Evolutionary conservation across 2,888 invertebrate species (phyloP), one percentile per base, ranked within the genome.

Genomic region (Chloromyia formosa): DNA sequence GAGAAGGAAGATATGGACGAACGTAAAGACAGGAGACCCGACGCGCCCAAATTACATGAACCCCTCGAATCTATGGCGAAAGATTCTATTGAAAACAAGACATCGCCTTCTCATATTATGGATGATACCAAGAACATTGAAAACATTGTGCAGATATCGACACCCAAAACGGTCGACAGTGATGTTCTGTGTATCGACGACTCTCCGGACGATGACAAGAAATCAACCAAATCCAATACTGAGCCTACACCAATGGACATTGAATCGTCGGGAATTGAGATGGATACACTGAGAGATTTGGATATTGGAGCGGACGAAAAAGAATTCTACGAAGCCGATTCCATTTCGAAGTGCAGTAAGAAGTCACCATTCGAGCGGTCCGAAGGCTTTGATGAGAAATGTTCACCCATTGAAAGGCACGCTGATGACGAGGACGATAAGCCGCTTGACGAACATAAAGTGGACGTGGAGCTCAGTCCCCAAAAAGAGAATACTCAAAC

Each of bases 401-500:
- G 22, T 1, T 35, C 23, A n/a, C 49, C 66, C 12, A 14, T 66
- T 14, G 14, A 18, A 10, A 49, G 18, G 1, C 35, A 45, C 10
- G 5, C 20, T 14, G n/a, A n/a, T 18, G 66, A 66, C 10, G 45
- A 49, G 9, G 45, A n/a, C 12, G 20, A 10, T 79, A n/a, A 86
- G 83, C 12, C 54, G 18, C 22, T 22, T 1, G 49, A 66, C 9
- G 66, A 66, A 49, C 27, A 35, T 35, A 35, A 35, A 35, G 7
- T 35, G 27, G 27, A 35, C 27, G 27, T 35, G 2, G 27, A 35
- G 27, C 16, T 76, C 73, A 77, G 75, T 68, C 68, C 73, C 74
- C 77, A 66, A 49, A 66, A 75, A 60, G 40, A 60, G 40, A 58
- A 60, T 68, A 71, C 73, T 66, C 80, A 80, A 80, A 79, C 82